Percentiles rank a stretch among this genome's conserved stretches.
Evolutionary conservation across 2,888 invertebrate genomes (phyloP).

Genomic region (Torymus texanus): DNA sequence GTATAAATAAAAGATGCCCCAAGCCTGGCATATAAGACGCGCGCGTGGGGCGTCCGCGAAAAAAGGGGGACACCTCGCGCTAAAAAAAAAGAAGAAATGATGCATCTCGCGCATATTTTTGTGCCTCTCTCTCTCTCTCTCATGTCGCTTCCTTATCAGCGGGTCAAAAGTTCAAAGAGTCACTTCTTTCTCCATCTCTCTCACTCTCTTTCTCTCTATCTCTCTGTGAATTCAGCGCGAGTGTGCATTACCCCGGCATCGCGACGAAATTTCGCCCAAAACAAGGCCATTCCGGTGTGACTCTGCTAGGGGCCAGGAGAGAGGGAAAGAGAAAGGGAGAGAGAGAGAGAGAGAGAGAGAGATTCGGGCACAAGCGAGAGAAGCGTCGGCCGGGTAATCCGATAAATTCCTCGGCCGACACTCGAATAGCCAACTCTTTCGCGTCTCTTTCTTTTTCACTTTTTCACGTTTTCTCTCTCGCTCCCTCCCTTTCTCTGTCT

Average conservation of each 20-base stretch:
- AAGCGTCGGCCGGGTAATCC: conserved; percentile 37
- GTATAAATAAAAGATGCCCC: conserved; percentile 35
- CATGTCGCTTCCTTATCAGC: conserved; percentile 2
- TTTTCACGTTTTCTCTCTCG: conserved; percentile 33
- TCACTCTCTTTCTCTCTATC: too few relatives aligned
- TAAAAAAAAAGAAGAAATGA: not conserved
- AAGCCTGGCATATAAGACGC: not conserved
- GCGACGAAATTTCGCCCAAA: conserved; percentile 22
- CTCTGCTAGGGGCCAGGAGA: not conserved
- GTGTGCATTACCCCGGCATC: conserved; percentile 22
- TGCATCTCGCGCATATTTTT: conserved; percentile 8
- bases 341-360: not conserved
- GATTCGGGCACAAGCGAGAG: conserved; percentile 8
- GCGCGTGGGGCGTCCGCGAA: not conserved
- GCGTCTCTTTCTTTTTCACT: not conserved
- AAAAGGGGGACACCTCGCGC: not conserved
- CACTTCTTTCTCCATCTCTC: too few relatives aligned
- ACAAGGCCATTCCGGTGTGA: conserved; percentile 27
- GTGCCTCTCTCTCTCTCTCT: not conserved
- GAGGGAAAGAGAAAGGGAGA: too few relatives aligned
- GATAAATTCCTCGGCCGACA: conserved; percentile 43
- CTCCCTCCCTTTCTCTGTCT: not conserved
- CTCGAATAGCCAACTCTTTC: conserved; percentile 36
- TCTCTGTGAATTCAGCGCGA: not conserved
- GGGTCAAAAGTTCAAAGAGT: conserved; percentile 49